phyloP scores from a whole-genome alignment of 2,888 invertebrate species.

The Cancer borealis region DNA sequence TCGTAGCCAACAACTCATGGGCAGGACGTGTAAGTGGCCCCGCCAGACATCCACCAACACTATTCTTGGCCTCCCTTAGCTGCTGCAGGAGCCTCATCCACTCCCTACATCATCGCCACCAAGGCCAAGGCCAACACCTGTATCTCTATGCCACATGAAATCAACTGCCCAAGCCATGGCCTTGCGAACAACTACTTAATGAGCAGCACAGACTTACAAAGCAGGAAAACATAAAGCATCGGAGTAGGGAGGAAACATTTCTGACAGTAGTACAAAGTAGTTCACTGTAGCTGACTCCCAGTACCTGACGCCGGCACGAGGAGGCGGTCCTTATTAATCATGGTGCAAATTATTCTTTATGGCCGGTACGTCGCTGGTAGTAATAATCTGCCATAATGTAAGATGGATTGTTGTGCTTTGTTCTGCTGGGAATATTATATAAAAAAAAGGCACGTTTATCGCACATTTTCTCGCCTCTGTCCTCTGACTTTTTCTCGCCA shows the following conservation, averaged over 20 bases:
- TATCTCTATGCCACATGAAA: background rate
- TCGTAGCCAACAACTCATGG: background rate
- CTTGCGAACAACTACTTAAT: background rate
- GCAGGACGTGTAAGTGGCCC: background rate
- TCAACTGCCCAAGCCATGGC: background rate
- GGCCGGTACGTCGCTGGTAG: background rate
- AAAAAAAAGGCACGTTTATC: constrained; percentile 18
- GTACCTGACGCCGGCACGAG: background rate
- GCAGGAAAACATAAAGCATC: background rate
- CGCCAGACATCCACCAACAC: background rate
- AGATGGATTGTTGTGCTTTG: background rate
- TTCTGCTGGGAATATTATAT: background rate
- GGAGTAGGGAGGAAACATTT: background rate
- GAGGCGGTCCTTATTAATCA: background rate
- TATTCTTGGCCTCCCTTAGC: background rate
- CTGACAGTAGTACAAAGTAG: background rate
- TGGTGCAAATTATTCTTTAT: background rate
- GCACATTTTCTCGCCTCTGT: background rate
- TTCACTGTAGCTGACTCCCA: background rate
- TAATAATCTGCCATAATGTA: background rate
- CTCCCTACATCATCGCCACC: background rate
- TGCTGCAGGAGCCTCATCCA: background rate
- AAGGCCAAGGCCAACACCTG: too few relatives aligned
- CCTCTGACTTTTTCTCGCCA: background rate
- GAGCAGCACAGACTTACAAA: background rate